Conservation (phyloP, 2,797 vertebrate species). For the Alauda arvensis region DNA sequence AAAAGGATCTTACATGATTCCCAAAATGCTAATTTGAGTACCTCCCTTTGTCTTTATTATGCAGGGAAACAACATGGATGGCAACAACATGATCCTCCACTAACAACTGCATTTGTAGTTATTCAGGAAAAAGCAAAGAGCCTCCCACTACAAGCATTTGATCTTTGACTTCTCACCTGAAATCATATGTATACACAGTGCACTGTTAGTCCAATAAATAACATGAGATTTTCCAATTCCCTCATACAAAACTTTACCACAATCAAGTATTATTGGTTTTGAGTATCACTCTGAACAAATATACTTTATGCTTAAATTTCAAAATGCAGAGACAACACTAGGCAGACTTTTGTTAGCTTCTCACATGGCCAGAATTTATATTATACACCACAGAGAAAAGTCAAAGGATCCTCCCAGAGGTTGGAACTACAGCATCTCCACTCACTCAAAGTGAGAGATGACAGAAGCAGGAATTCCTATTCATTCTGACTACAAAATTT, state of each 20-base stretch:
- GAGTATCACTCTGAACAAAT: neutral
- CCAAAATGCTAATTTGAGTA: neutral
- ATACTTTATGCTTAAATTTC: neutral
- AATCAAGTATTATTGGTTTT: neutral
- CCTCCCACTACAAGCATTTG: neutral
- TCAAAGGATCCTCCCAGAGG: neutral
- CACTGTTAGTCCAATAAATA: neutral
- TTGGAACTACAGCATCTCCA: rapidly evolving
- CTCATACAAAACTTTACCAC: neutral
- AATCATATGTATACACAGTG: neutral
- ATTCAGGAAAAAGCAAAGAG: neutral
- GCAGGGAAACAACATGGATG: slow-evolving; percentile 27
- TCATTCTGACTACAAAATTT: neutral
- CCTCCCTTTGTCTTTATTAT: slow-evolving; percentile 16
- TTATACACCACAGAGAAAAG: neutral
- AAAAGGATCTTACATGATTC: neutral
- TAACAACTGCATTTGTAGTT: neutral
- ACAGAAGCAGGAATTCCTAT: neutral
- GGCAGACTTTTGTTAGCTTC: neutral
- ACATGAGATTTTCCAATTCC: neutral
- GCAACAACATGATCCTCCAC: neutral
- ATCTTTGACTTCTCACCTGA: neutral
- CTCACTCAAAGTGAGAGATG: neutral
- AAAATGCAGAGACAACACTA: neutral
- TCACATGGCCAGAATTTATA: neutral